Evolutionary conservation across 2,113 vertebrate genomes (phyloP), one percentile per base, ranked within the genome.

Genomic region (Psittacara wagleri): DNA sequence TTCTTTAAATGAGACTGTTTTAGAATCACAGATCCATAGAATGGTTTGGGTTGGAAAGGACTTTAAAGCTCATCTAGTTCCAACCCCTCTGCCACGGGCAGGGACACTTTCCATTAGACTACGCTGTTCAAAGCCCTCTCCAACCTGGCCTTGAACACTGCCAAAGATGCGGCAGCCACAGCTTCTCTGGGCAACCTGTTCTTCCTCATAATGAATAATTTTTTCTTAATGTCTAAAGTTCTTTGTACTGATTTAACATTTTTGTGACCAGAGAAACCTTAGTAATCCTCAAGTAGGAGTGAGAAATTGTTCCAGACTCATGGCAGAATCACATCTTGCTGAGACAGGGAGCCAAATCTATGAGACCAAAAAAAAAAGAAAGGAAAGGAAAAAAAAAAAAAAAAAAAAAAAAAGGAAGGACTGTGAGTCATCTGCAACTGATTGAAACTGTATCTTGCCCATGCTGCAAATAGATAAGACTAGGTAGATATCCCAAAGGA

Each of bases 361-460:
- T 28, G 51, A 2, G 7, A 31, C 18, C 44, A 41, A 33, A 13
- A 54, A 0, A 41, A 2, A 43, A 43, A 43, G 6, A 43, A 7
- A 43, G 43, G 43, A 43, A 43, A 43, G 6, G 64, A 44, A 51
- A 23, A 28, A 18, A 69, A 44, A 51, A 22, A 28, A 18, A 1
- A 6, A 25, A 57, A 55, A 55, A 6, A 49, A 49, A n/a, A 57
- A 49, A 48, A 79, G 17, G 12, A 0, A 57, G 1, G 3, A 1
- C 6, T 69, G 17, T 2, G 1, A 51, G 25, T 61, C 14, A 51
- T 10, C 59, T 29, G 20, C n/a, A 83, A 41, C 17, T 18, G 8
- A 20, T 13, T 44, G 37, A 37, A 85, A 67, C 62, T 18, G 6
- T 5, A 29, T 28, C 29, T 52, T 70, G 15, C n/a, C 6, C 52